These are phyloP conservation scores for Antechinus stuartii DNA, from an alignment of 2,113 vertebrate species.

Conservation along the genomic window DNA sequence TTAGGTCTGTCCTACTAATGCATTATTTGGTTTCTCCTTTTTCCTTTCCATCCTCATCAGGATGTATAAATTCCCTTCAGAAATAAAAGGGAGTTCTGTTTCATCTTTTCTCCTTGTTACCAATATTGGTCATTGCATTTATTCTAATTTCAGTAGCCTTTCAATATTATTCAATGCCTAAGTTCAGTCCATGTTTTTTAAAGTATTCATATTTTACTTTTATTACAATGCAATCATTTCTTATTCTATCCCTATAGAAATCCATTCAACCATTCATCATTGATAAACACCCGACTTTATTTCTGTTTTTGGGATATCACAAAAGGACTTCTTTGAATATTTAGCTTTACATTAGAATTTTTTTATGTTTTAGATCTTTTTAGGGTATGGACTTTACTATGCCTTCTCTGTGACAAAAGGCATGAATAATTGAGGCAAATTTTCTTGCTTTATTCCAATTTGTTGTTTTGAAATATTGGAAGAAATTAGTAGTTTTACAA, in stretches of 20 bases:
- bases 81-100: neutral
- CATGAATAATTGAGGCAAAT: neutral
- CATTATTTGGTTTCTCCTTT: too few species aligned
- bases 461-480: neutral
- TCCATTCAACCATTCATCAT: neutral
- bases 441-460: neutral
- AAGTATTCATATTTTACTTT: neutral
- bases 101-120: neutral
- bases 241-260: neutral
- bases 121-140: neutral
- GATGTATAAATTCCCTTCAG: too few species aligned
- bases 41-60: neutral
- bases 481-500: neutral
- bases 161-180: neutral
- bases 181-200: neutral
- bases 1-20: neutral
- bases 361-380: neutral
- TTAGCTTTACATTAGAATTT: neutral
- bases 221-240: neutral
- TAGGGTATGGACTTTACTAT: neutral
- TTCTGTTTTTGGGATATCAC: neutral
- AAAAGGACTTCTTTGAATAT: neutral
- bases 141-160: neutral
- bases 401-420: neutral
- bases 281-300: neutral